Base-by-base conservation (phyloP, 2,888 invertebrate genomes). In the Caenorhabditis japonica region DNA sequence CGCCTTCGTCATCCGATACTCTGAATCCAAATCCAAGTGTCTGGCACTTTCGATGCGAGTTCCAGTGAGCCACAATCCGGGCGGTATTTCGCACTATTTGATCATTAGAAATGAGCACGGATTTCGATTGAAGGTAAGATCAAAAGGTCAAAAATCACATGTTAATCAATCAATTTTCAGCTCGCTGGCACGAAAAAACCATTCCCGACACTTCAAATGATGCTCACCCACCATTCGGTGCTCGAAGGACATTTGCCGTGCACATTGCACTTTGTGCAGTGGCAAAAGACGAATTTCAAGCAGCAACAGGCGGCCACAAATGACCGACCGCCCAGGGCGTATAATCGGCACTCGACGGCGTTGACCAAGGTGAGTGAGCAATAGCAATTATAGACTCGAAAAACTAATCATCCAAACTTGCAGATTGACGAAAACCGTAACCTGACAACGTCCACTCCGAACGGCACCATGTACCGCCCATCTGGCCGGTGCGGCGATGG, bases 191-290 rank as follows among this genome's bases (percentile, higher is more conserved):
- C 59, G 13, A 66, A 66, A 19, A 79, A 79, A 44, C 61, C 52
- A 47, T 79, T 77, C 43, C 60, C 79, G 21, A 73, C 64, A 0
- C 75, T 79, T 33, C 79, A 79, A 61, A 79, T 77, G 75, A 70
- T 79, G 52, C 70, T 79, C 15, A 79, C 79, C 10, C 77, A 79
- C 56, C 72, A 79, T 41, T 79, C 79, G 27, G 79, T 79, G 27
- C 47, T 77, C n/a, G 70, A 61, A 27, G 76, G 77, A 43, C 62
- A 72, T 53, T 72, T 79, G 23, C 79, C 79, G 8, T 69, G 75
- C 46, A 69, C 73, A 1, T 59, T 79, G 30, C 59, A 56, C 38
- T 79, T 79, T 36, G 77, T 77, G 38, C 64, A 77, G 34, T 79
- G 79, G 79, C 68, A 77, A 27, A 73, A 73, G 44, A 59, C 55